Percentiles rank a stretch among this genome's conserved stretches.
These are phyloP conservation scores for Natator depressus DNA, from an alignment of 2,113 vertebrate species.

Conservation along the genomic window DNA sequence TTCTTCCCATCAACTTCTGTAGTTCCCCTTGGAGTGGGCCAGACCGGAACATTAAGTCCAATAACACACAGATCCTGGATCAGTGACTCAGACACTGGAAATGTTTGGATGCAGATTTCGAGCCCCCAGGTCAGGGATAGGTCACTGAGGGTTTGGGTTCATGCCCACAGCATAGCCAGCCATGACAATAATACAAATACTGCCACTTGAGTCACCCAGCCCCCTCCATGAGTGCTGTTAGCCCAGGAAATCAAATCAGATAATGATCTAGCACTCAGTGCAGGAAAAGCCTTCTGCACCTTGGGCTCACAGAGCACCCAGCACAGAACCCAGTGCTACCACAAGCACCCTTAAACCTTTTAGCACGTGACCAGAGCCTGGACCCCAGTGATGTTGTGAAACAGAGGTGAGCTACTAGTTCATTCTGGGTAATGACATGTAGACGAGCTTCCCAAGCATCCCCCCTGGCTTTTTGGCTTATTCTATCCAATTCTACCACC, in stretches of 20 bases:
- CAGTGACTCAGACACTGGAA: neutral
- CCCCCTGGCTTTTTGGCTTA: too few species aligned
- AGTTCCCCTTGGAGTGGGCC: neutral
- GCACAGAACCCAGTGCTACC: neutral
- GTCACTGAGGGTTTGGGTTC: neutral
- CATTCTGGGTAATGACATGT: fast-evolving
- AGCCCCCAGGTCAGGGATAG: neutral
- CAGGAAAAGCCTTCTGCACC: neutral
- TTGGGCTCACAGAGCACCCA: fast-evolving
- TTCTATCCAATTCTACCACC: neutral
- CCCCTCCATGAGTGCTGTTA: fast-evolving
- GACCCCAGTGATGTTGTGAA: neutral
- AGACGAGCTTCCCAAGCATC: neutral
- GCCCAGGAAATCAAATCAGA: fast-evolving
- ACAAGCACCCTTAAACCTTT: fast-evolving
- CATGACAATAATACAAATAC: neutral
- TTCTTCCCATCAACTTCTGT: neutral
- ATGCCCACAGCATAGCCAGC: neutral
- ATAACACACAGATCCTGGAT: neutral
- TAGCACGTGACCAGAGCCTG: fast-evolving
- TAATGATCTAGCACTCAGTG: neutral
- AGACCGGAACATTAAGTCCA: neutral
- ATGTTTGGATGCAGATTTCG: neutral
- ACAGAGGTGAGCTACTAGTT: neutral
- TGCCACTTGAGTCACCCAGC: neutral